Evolutionary conservation across 2,888 invertebrate genomes (phyloP), one percentile per base, ranked within the genome.

Genomic region (Myopa tessellatipennis): DNA sequence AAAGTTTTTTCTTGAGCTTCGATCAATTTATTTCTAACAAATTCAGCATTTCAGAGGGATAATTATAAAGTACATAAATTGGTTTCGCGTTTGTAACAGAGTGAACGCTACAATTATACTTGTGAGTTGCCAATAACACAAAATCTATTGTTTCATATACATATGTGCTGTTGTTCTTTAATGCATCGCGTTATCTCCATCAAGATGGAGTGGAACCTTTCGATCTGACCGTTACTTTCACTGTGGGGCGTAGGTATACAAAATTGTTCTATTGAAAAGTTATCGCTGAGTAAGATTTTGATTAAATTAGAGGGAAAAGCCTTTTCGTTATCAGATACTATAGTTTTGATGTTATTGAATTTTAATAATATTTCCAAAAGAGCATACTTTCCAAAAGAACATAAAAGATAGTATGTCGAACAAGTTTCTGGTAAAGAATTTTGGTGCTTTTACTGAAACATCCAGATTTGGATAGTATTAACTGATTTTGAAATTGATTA

Each of bases 171-270:
- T 74, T 81, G 79, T 58, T 69, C 72, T 26, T 79, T 81, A 12
- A 81, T 34, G 26, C 78, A 81, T 16, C 79, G 78, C 18, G 81
- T 71, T 58, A 80, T 81, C 74, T 79, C 79, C n/a, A 76, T 10
- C 34, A 80, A 73, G 55, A 75, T 80, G 65, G 77, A 78, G n/a
- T 80, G 77, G 34, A 81, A 63, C 12, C 76, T 45, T 16, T 80
- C 76, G 55, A 80, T 78, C 60, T 80, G 80, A 6, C 77, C 80
- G 61, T 79, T 79, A 26, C 80, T 79, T 55, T 78, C 76, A 60
- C 79, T 81, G 65, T 79, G 81, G 16, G 77, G 77, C 50, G 79
- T 78, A 71, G 81, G 80, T 18, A 73, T 61, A 26, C 40, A 73
- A 63, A 45, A 73, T 45, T 73, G 76, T 7, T 72, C 34, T 4